phyloP scores from a whole-genome alignment of 2,888 invertebrate genomes.

The Keiferia lycopersicella region DNA sequence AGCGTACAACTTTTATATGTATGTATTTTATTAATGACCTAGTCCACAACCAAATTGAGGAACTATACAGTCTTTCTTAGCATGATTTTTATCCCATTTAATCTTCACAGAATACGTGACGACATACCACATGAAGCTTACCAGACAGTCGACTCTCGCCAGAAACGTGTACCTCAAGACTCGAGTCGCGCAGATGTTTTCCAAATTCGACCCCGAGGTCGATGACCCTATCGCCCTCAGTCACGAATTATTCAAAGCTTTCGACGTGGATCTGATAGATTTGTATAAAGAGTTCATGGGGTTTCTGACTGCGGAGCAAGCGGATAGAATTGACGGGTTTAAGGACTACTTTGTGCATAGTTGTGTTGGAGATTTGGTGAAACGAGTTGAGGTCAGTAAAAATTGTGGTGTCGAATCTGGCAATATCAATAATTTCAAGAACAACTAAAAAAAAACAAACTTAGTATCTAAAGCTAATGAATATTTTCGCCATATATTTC shows the following conservation, averaged over 20 bases:
- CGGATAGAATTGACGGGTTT: slow-evolving; percentile 53
- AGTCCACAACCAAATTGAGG: neutral
- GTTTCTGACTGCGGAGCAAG: slow-evolving; percentile 65
- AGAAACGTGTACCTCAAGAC: slow-evolving; percentile 43
- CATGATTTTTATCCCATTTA: neutral
- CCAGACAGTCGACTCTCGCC: slow-evolving; percentile 38
- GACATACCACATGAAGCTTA: slow-evolving; percentile 55
- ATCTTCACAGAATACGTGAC: slow-evolving; percentile 53
- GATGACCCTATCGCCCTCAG: slow-evolving; percentile 49
- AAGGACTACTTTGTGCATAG: slow-evolving; percentile 60
- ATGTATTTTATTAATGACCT: no score
- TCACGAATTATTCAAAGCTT: slow-evolving; percentile 39
- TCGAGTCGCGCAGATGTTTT: slow-evolving; percentile 42
- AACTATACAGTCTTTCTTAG: neutral
- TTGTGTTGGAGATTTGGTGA: slow-evolving; percentile 51
- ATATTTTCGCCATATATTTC: no score
- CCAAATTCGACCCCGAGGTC: slow-evolving; percentile 45
- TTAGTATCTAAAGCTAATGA: no score
- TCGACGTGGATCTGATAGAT: slow-evolving; percentile 50
- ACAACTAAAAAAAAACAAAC: no score
- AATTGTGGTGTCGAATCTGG: no score
- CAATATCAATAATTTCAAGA: no score
- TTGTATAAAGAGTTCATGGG: slow-evolving; percentile 62
- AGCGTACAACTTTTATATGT: no score
- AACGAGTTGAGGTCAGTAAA: slow-evolving; percentile 54